Evolutionary conservation across 2,888 invertebrate genomes (phyloP).

Genomic region (Choristoneura rosaceana): DNA sequence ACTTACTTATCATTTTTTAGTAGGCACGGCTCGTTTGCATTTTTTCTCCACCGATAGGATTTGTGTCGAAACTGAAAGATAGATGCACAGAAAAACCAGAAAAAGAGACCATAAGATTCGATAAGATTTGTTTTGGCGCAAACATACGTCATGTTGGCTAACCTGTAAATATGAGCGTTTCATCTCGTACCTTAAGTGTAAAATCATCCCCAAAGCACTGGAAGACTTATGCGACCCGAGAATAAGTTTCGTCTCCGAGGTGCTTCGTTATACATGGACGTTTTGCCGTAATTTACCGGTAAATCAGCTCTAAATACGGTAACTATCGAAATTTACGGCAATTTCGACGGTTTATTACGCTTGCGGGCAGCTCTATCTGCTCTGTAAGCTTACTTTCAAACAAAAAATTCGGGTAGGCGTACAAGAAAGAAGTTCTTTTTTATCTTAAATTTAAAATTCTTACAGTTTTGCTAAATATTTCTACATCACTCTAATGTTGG

Average conservation of each 20-base stretch:
- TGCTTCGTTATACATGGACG: conserved; percentile 43
- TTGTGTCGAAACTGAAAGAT: too few relatives aligned
- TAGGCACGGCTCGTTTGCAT: too few relatives aligned
- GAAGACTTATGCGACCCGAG: conserved; percentile 12
- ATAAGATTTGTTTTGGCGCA: conserved; percentile 5
- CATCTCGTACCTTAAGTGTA: conserved; percentile 13
- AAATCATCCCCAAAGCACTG: conserved; percentile 11
- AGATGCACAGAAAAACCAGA: too few relatives aligned
- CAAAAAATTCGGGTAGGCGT: too few relatives aligned
- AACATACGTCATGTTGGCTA: conserved; percentile 12
- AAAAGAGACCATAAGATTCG: too few relatives aligned
- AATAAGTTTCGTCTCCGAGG: conserved; percentile 48
- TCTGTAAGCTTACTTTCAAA: conserved; percentile 64
- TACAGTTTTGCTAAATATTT: too few relatives aligned
- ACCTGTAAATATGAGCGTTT: conserved; percentile 7
- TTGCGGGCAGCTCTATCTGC: conserved; percentile 51
- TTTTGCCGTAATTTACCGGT: conserved; percentile 49
- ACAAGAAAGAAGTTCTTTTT: too few relatives aligned
- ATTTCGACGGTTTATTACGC: conserved; percentile 54
- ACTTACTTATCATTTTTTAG: too few relatives aligned
- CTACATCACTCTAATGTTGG: too few relatives aligned
- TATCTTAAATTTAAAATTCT: too few relatives aligned
- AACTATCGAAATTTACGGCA: conserved; percentile 61
- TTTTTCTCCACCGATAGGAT: too few relatives aligned
- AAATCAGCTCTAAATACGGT: conserved; percentile 55